phyloP scores from a whole-genome alignment of 2,797 vertebrate genomes.

The Hoplostethus mediterraneus region DNA sequence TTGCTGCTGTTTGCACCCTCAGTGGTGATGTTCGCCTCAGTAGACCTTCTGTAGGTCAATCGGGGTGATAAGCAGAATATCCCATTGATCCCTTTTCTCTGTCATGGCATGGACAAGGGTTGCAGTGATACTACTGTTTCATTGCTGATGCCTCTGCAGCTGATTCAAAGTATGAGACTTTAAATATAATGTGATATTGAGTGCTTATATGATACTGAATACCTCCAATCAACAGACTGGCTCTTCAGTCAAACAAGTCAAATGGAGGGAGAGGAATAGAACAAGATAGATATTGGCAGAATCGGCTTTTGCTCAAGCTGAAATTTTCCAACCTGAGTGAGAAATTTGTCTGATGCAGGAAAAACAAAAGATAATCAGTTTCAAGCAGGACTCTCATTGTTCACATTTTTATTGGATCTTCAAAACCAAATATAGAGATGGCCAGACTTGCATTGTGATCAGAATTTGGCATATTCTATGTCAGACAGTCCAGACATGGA shows the following conservation, averaged over 20 bases:
- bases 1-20: constrained; percentile 34
- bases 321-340: no score
- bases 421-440: background rate
- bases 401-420: background rate
- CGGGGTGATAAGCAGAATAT: constrained; percentile 47
- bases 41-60: constrained; percentile 24
- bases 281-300: no score
- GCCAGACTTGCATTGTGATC: background rate
- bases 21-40: constrained; percentile 1
- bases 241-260: background rate
- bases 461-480: background rate
- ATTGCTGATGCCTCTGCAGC: background rate
- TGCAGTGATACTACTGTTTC: constrained; percentile 18
- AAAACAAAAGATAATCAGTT: constrained; percentile 7
- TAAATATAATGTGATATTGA: background rate
- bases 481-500: constrained; percentile 1
- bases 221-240: background rate
- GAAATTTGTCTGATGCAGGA: no score
- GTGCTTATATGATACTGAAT: background rate
- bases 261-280: no score
- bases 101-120: constrained; percentile 4
- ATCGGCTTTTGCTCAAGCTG: no score
- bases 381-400: no score
- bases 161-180: background rate
- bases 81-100: constrained; percentile 47